phyloP scores from a whole-genome alignment of 2,888 invertebrate genomes.

The Norana najaformis region DNA sequence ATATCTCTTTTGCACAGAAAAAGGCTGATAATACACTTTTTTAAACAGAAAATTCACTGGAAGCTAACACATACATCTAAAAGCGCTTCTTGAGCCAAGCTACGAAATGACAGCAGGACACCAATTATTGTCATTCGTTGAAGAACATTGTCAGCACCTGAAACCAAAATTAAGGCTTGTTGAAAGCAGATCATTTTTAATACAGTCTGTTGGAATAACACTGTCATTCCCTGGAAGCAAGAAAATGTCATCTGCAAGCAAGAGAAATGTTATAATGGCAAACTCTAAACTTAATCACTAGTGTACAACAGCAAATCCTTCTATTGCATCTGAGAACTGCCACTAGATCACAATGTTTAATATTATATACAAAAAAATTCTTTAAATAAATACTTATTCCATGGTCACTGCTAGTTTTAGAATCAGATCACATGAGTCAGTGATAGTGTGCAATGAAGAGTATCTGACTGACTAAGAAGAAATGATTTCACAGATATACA shows the following conservation, averaged over 20 bases:
- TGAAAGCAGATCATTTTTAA: not conserved
- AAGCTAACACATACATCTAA: conserved; percentile 52
- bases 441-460: not conserved
- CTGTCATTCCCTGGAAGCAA: not conserved
- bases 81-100: conserved; percentile 88
- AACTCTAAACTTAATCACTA: not conserved
- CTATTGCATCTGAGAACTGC: not conserved
- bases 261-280: not conserved
- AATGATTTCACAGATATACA: not conserved
- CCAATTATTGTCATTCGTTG: conserved; percentile 97
- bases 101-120: conserved; percentile 92
- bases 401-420: too few species aligned
- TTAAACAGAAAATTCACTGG: not conserved
- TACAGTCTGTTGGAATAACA: not conserved
- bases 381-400: not conserved
- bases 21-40: too few species aligned
- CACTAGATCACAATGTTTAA: not conserved
- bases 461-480: not conserved
- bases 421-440: too few species aligned
- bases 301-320: too few species aligned
- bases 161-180: not conserved
- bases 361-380: not conserved
- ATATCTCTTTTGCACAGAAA: too few species aligned
- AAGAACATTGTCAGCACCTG: conserved; percentile 87
- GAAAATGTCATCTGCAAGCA: not conserved